Evolutionary conservation across 2,888 invertebrate species (phyloP).

Genomic region (Drosophila peninsularis): DNA sequence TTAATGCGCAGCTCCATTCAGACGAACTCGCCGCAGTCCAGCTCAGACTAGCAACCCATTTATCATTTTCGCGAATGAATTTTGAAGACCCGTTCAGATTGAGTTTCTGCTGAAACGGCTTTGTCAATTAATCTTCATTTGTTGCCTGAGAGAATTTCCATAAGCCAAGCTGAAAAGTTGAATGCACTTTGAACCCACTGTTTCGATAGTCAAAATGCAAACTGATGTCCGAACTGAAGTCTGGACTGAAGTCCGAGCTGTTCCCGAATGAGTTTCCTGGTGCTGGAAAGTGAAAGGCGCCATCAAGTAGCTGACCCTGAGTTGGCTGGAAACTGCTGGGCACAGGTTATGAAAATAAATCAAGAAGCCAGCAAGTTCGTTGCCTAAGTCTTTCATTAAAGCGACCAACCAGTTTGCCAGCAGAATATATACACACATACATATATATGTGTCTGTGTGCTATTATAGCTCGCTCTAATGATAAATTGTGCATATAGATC

Average conservation of each 20-base stretch:
- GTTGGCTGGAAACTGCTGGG: constrained; percentile 23
- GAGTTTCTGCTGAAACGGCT: constrained; percentile 34
- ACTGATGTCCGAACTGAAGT: neutral
- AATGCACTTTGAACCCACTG: constrained; percentile 58
- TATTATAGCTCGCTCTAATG: constrained; percentile 30
- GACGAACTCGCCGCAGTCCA: neutral
- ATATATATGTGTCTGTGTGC: neutral
- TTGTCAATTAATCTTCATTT: constrained; percentile 62
- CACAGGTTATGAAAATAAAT: constrained; percentile 43
- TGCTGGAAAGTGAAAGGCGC: constrained; percentile 68
- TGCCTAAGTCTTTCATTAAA: constrained; percentile 61
- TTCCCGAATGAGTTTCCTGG: constrained; percentile 60
- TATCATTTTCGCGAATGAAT: constrained; percentile 53
- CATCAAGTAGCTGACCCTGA: constrained; percentile 63
- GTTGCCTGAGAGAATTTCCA: constrained; percentile 26
- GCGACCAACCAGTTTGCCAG: constrained; percentile 44
- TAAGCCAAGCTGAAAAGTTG: constrained; percentile 57
- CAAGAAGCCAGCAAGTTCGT: constrained; percentile 67
- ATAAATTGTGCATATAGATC: constrained; percentile 57
- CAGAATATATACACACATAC: constrained; percentile 11
- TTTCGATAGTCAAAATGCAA: neutral
- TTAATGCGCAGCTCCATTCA: constrained; percentile 59
- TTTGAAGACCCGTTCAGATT: constrained; percentile 39
- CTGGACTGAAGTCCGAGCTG: neutral
- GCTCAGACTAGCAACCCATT: constrained; percentile 42